Evolutionary conservation across 2,797 vertebrate genomes (phyloP).

Genomic region (Podarcis lilfordi): DNA sequence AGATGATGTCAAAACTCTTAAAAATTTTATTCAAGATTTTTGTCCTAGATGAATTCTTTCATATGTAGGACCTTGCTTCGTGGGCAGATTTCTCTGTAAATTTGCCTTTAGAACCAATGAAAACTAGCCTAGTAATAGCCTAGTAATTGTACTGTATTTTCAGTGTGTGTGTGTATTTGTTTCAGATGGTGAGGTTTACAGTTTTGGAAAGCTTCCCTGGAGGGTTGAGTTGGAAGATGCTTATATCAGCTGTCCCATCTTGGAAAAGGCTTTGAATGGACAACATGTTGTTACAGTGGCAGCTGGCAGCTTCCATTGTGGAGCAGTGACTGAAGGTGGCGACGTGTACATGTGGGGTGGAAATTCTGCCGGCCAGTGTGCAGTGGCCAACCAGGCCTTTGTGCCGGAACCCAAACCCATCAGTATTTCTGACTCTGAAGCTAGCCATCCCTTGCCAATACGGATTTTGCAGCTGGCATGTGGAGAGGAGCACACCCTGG

Average conservation of each 20-base stretch:
- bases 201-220: conserved; percentile 91
- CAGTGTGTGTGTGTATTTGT: not conserved
- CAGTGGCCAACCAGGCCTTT: conserved; percentile 78
- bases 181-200: conserved; percentile 92
- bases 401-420: conserved; percentile 88
- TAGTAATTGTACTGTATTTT: not conserved
- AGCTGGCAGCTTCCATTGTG: conserved; percentile 90
- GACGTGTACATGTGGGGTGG: conserved; percentile 95
- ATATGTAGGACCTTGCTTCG: not conserved
- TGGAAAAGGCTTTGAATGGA: conserved; percentile 87
- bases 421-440: conserved; percentile 83
- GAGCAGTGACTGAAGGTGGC: conserved; percentile 90
- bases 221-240: conserved; percentile 73
- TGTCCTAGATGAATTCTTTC: not conserved
- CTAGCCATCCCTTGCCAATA: conserved; percentile 78
- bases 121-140: not conserved
- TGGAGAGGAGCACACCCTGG: conserved; percentile 91
- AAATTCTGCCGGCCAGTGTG: conserved; percentile 91
- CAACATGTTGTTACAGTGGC: conserved; percentile 86
- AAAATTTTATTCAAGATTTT: not conserved
- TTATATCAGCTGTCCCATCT: conserved; percentile 71
- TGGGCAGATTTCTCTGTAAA: not conserved
- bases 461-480: conserved; percentile 90
- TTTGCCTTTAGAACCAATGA: not conserved
- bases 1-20: not conserved